These are phyloP conservation scores for Philopedon plagiatum DNA, from an alignment of 2,888 invertebrate genomes.

Conservation along the genomic window DNA sequence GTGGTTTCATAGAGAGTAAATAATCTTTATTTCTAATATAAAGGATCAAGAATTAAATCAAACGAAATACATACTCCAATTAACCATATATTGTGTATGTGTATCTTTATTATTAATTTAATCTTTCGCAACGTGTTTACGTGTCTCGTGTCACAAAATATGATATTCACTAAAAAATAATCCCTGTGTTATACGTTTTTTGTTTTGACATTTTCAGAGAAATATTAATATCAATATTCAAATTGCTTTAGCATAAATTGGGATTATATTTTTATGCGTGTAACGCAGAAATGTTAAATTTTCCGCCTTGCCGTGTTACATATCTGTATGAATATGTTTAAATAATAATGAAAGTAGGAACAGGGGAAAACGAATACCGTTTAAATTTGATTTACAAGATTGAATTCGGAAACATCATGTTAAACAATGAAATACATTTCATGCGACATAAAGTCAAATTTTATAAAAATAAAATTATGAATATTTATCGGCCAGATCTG, in stretches of 20 bases:
- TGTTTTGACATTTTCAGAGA: background rate
- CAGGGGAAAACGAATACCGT: conserved; percentile 22
- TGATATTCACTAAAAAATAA: background rate
- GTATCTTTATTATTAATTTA: too few relatives aligned
- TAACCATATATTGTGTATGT: too few relatives aligned
- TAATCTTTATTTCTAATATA: too few relatives aligned
- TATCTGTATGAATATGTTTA: conserved; percentile 37
- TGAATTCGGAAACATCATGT: conserved; percentile 22
- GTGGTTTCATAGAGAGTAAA: too few relatives aligned
- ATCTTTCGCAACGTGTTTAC: too few relatives aligned
- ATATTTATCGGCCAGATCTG: background rate
- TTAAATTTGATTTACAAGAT: conserved; percentile 30
- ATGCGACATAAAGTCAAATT: background rate
- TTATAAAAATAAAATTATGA: background rate
- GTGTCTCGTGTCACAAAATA: background rate
- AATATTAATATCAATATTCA: conserved; percentile 36
- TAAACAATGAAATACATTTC: conserved; percentile 13
- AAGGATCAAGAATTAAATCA: too few relatives aligned
- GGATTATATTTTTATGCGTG: conserved; percentile 27
- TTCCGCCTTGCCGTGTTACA: conserved; percentile 33
- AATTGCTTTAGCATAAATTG: conserved; percentile 34
- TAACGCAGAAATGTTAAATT: conserved; percentile 28
- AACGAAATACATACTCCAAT: too few relatives aligned
- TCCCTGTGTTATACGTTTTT: background rate
- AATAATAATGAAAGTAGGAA: conserved; percentile 33